Evolutionary conservation across 2,888 invertebrate genomes (phyloP).

Genomic region (Tortricodes alternella): DNA sequence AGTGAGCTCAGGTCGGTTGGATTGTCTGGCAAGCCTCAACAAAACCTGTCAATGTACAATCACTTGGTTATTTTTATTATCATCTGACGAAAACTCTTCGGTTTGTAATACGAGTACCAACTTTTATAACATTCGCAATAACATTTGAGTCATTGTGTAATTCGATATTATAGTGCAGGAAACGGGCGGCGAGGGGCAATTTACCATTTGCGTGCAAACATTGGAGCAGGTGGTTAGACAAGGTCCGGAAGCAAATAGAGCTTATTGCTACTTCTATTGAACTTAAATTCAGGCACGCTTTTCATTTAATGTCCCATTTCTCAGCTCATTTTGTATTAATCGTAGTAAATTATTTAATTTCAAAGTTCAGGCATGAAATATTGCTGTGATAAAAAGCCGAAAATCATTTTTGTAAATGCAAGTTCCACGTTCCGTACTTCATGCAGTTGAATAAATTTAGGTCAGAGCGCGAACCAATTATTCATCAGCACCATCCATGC

Average conservation of each 20-base stretch:
- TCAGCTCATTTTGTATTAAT: no score
- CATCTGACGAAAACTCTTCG: no score
- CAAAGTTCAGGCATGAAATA: no score
- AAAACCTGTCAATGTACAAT: no score
- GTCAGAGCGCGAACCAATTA: not conserved
- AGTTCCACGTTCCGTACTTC: not conserved
- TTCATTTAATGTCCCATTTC: no score
- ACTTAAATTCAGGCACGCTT: not conserved
- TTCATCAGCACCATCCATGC: not conserved
- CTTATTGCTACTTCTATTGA: not conserved
- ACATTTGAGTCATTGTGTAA: not conserved
- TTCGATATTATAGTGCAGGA: not conserved
- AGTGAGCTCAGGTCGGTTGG: no score
- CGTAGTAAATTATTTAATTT: no score
- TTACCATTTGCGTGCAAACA: constrained; percentile 9
- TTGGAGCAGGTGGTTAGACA: constrained; percentile 9
- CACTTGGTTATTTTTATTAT: no score
- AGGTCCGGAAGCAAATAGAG: not conserved
- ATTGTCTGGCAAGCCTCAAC: no score
- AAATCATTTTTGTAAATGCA: not conserved
- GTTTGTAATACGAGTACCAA: no score
- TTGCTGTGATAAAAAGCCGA: not conserved
- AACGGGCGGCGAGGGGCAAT: not conserved
- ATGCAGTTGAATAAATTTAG: constrained; percentile 7
- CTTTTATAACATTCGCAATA: no score